A percentile compares a stretch with the other conserved stretches of the same genome.
phyloP scores from a whole-genome alignment of 2,888 invertebrate genomes.

The Synergus japonicus region DNA sequence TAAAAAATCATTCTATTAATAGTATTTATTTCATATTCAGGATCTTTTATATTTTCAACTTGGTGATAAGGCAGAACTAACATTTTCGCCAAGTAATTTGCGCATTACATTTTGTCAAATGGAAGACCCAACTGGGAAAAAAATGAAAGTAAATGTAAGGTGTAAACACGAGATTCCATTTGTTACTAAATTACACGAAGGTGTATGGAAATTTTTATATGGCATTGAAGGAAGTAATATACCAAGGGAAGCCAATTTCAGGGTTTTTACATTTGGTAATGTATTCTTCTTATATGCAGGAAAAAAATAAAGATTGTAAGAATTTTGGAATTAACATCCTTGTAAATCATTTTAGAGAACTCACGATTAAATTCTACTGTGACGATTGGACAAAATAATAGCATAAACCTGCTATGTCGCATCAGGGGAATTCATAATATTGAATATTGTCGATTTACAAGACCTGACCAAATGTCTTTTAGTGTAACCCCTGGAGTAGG shows the following conservation, averaged over 20 bases:
- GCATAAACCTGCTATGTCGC: conserved; percentile 59
- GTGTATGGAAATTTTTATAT: conserved; percentile 66
- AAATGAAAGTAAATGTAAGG: conserved; percentile 48
- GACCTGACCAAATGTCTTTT: conserved; percentile 62
- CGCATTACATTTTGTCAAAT: conserved; percentile 59
- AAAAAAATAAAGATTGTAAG: background rate
- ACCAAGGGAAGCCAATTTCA: conserved; percentile 50
- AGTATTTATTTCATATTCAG: conserved; percentile 7
- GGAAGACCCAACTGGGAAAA: conserved; percentile 60
- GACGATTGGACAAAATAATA: conserved; percentile 45
- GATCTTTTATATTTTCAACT: background rate
- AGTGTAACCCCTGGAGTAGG: conserved; percentile 61
- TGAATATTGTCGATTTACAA: conserved; percentile 62
- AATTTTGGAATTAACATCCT: background rate
- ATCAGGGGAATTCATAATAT: conserved; percentile 48
- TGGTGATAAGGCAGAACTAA: background rate
- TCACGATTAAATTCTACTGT: conserved; percentile 52
- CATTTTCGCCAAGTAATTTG: background rate
- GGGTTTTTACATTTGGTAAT: conserved; percentile 61
- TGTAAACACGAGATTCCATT: conserved; percentile 58
- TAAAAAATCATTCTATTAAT: background rate
- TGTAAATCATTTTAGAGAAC: conserved; percentile 49
- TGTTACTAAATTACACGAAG: conserved; percentile 62
- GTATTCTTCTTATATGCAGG: background rate
- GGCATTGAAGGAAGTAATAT: conserved; percentile 50